These are phyloP conservation scores for Perca schrenkii DNA, from an alignment of 2,113 vertebrate species.

Conservation along the genomic window DNA sequence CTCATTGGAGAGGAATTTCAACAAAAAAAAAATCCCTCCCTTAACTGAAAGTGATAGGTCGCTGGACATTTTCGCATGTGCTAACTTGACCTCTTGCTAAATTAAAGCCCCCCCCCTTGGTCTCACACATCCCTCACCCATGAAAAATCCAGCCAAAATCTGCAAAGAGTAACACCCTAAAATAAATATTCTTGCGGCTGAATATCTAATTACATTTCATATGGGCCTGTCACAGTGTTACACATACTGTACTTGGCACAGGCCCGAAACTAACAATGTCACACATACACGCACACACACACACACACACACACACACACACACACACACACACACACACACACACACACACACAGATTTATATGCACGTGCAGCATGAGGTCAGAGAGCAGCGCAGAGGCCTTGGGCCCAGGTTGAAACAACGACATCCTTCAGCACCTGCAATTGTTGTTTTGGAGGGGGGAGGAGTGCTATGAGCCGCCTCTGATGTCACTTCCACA, in stretches of 20 bases:
- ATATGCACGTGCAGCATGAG: slow-evolving; percentile 23
- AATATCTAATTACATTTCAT: slow-evolving; percentile 41
- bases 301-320: too few species aligned
- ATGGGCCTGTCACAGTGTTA: slow-evolving; percentile 24
- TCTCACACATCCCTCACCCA: slow-evolving; percentile 26
- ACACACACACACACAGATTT: slow-evolving; percentile 8
- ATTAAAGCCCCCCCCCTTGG: slow-evolving; percentile 19
- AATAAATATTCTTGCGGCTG: slow-evolving; percentile 39
- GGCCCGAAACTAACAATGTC: slow-evolving; percentile 2
- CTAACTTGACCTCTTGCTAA: slow-evolving; percentile 35
- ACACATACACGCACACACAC: too few species aligned
- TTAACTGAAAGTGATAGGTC: slow-evolving; percentile 36
- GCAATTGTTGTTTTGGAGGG: slow-evolving; percentile 61
- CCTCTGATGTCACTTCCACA: slow-evolving; percentile 73
- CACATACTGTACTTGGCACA: slow-evolving; percentile 38
- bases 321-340: background rate
- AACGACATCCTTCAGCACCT: slow-evolving; percentile 70
- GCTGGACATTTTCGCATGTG: slow-evolving; percentile 23
- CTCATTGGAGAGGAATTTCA: slow-evolving; percentile 45
- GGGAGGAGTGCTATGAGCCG: background rate
- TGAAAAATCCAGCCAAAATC: background rate
- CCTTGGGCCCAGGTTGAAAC: slow-evolving; percentile 57
- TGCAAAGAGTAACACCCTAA: slow-evolving; percentile 21
- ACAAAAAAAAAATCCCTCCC: slow-evolving; percentile 26
- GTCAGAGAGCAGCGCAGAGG: slow-evolving; percentile 40